Evolutionary conservation across 2,888 invertebrate genomes (phyloP).

Genomic region (Maniola hyperantus): DNA sequence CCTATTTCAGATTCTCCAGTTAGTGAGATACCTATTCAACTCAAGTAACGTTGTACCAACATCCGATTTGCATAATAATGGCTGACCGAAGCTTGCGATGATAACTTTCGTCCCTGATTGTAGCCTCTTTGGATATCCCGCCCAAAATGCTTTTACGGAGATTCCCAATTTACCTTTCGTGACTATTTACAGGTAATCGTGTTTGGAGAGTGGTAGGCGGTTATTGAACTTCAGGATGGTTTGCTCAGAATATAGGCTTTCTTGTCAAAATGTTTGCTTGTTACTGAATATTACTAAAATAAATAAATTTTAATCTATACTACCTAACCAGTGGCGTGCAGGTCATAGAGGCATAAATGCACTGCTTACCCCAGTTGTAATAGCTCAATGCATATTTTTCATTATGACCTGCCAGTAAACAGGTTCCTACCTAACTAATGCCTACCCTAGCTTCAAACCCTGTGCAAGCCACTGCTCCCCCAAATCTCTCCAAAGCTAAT

Average conservation of each 20-base stretch:
- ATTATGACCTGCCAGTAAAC: too few species aligned
- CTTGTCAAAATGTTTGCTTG: neutral
- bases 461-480: too few species aligned
- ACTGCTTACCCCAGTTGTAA: too few species aligned
- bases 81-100: slow-evolving; percentile 8
- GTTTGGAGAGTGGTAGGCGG: slow-evolving; percentile 11
- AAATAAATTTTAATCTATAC: too few species aligned
- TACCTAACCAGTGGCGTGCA: too few species aligned
- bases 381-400: too few species aligned
- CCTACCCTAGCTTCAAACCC: too few species aligned
- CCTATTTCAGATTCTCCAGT: too few species aligned
- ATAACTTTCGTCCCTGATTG: slow-evolving; percentile 28
- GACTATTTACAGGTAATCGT: slow-evolving; percentile 21
- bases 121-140: slow-evolving; percentile 22
- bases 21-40: neutral
- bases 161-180: slow-evolving; percentile 23
- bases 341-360: too few species aligned
- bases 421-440: too few species aligned
- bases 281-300: too few species aligned
- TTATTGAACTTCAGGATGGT: slow-evolving; percentile 9
- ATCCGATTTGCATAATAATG: slow-evolving; percentile 33
- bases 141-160: slow-evolving; percentile 21
- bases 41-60: slow-evolving; percentile 13
- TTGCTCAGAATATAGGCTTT: neutral
- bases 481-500: too few species aligned